These are phyloP conservation scores for Choloepus didactylus DNA, from an alignment of 2,797 vertebrate genomes.

Conservation along the genomic window DNA sequence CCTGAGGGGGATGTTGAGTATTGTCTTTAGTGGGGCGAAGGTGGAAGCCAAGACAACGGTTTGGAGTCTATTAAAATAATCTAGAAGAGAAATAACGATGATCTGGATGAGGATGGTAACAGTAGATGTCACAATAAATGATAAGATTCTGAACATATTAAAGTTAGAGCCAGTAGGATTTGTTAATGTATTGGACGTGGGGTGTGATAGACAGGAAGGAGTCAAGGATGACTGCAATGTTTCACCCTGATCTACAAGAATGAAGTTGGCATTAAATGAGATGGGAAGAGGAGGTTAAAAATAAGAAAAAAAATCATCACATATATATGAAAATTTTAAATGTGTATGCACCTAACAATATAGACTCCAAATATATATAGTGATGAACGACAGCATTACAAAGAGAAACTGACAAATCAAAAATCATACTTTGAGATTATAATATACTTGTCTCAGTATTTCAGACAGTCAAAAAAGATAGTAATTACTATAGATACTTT, in stretches of 20 bases:
- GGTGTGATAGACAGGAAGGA: background rate
- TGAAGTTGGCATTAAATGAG: background rate
- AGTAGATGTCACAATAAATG: background rate
- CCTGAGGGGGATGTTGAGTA: background rate
- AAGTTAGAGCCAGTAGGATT: background rate
- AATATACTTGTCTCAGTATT: background rate
- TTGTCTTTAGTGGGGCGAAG: background rate
- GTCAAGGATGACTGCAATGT: background rate
- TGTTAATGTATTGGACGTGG: background rate
- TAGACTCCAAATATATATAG: background rate
- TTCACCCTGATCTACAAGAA: background rate
- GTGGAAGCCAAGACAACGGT: background rate
- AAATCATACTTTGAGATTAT: background rate
- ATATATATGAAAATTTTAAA: background rate
- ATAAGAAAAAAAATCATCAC: no score
- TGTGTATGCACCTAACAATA: background rate
- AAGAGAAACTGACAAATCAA: background rate
- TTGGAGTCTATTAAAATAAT: background rate
- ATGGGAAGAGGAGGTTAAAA: background rate
- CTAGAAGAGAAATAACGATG: background rate
- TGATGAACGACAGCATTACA: background rate
- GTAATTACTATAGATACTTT: no score
- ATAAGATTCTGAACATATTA: background rate
- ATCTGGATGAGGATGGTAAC: background rate
- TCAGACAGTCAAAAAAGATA: background rate